Conservation (phyloP, 35 echinoderm and acorn worm species). For the Heliocidaris erythrogramma region DNA sequence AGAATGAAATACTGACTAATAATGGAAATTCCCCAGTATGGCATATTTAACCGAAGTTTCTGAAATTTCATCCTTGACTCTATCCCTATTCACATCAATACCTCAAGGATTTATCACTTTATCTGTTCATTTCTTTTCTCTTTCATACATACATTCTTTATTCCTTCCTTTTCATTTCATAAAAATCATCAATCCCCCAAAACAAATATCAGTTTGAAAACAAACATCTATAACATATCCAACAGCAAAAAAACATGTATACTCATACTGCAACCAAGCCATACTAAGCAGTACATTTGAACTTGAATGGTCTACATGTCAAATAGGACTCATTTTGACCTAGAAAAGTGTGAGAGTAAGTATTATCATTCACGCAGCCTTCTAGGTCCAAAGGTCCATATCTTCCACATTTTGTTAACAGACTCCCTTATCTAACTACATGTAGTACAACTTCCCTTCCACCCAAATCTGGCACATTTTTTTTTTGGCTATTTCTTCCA, state of each 20-base stretch:
- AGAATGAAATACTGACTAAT: neutral
- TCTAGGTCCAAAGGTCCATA: neutral
- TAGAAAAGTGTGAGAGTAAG: neutral
- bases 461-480: too few relatives aligned
- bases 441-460: too few relatives aligned
- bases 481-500: too few relatives aligned
- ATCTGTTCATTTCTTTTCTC: neutral
- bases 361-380: neutral
- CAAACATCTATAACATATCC: neutral
- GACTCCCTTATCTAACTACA: neutral
- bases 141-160: neutral
- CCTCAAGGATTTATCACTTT: neutral
- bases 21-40: neutral
- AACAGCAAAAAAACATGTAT: neutral
- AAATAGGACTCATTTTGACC: neutral
- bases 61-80: too few relatives aligned
- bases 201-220: neutral
- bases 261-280: neutral
- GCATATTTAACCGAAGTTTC: too few relatives aligned
- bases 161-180: neutral
- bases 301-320: neutral
- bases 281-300: neutral
- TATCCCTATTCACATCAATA: too few relatives aligned
- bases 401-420: neutral
- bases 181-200: too few relatives aligned